Percentiles rank a stretch among this genome's conserved stretches.
Conservation (phyloP, 2,113 vertebrate genomes). For the Colaptes auratus region DNA sequence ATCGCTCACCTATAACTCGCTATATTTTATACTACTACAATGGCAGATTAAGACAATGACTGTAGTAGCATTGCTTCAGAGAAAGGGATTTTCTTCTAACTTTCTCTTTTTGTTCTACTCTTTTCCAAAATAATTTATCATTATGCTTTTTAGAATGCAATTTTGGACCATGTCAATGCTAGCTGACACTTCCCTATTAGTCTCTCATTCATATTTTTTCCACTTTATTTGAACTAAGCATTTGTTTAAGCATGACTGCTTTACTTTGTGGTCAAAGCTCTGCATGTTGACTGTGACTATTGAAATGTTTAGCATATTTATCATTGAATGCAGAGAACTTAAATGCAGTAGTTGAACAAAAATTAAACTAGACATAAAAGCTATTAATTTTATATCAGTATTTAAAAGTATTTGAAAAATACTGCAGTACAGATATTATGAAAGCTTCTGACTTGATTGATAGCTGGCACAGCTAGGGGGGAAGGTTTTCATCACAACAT, state of each 20-base stretch:
- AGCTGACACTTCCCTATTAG: not conserved
- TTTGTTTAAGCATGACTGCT: not conserved
- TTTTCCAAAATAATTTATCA: not conserved
- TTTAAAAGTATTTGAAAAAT: not conserved
- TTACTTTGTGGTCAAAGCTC: not conserved
- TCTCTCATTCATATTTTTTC: not conserved
- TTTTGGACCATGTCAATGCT: not conserved
- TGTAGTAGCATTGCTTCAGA: not conserved
- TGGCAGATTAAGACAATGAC: not conserved
- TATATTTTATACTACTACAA: slow-evolving; percentile 12
- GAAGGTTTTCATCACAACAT: not conserved
- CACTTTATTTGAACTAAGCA: not conserved
- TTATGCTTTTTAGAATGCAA: not conserved
- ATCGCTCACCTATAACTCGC: not conserved
- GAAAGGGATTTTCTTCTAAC: not conserved
- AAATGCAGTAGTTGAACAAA: not conserved
- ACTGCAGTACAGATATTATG: not conserved
- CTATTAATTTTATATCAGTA: not conserved
- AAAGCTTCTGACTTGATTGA: not conserved
- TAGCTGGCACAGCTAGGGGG: not conserved
- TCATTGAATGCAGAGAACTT: not conserved
- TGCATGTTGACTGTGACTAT: not conserved
- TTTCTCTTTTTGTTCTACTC: not conserved
- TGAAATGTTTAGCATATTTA: not conserved
- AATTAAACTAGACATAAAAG: not conserved